Base-by-base conservation (phyloP, 2,113 vertebrate genomes). In the Megaptera novaeangliae region DNA sequence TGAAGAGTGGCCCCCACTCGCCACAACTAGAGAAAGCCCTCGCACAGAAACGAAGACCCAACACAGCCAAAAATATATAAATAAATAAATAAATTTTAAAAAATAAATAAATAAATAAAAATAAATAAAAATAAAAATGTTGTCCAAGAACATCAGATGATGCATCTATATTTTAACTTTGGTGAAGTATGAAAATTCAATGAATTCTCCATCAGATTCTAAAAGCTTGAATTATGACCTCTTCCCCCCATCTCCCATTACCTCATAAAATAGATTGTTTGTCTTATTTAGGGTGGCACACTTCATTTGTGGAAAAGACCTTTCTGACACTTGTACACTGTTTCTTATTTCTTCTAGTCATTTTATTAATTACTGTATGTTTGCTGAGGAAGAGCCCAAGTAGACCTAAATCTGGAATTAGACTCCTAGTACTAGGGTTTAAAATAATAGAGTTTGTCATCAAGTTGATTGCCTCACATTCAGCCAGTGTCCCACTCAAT, bases 121-220 rank as follows among this genome's bases (percentile, higher is more conserved):
- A 36, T 5, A 41, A 41, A 41, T 41, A 41, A 5, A 41, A 41
- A 41, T 91, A 63, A 78, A 66, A 91, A 72, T 46, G 9, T 55
- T 69, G 11, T 83, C 61, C 61, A 31, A 55, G 36, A 96, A 46
- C 78, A 66, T 86, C 23, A 31, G 49, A 41, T 68, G 44, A 29
- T 36, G 31, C 14, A 39, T 49, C 44, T 94, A 15, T 90, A n/a
- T 69, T 92, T 80, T 89, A 91, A n/a, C 17, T 95, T 59, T 55
- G 69, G 27, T 31, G 14, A 92, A 75, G 74, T 90, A 17, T 95
- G 59, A 97, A 94, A 87, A 75, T 95, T 94, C 78, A 89, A 61
- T 85, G 71, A 84, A 41, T 75, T 49, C 36, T n/a, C n/a, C 34
- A 13, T 93, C 82, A 27, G 39, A 31, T 95, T 88, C 36, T 93